Conservation (phyloP, 2,113 vertebrate genomes). For the Eurypyga helias region DNA sequence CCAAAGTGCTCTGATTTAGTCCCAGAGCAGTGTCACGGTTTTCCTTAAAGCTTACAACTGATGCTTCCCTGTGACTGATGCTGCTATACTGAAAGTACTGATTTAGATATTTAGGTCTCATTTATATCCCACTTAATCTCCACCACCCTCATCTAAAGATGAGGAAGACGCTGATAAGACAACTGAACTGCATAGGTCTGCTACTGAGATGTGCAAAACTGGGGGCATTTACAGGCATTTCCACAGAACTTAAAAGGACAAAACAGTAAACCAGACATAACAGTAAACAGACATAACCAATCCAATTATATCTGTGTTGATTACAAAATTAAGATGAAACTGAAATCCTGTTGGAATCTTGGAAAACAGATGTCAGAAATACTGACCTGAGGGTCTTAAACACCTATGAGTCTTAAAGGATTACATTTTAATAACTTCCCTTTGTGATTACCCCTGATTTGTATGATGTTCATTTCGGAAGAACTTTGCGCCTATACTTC, state of each 20-base stretch:
- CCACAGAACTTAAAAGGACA: neutral
- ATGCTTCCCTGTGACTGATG: neutral
- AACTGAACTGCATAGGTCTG: neutral
- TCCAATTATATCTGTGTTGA: neutral
- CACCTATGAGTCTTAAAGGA: neutral
- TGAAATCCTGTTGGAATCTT: neutral
- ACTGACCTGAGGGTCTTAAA: neutral
- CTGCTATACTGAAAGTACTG: neutral
- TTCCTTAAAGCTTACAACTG: neutral
- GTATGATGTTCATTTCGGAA: neutral
- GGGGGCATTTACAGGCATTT: neutral
- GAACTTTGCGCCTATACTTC: neutral
- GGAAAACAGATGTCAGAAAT: neutral
- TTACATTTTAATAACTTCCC: neutral
- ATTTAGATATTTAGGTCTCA: neutral
- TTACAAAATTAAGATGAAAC: neutral
- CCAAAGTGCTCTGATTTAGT: neutral
- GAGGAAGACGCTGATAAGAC: neutral
- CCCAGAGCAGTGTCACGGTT: accelerated
- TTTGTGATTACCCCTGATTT: neutral
- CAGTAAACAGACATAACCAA: neutral
- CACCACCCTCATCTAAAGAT: neutral
- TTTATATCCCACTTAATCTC: neutral
- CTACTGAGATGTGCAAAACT: neutral
- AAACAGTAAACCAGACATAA: neutral